Evolutionary conservation across 2,113 vertebrate genomes (phyloP), one percentile per base, ranked within the genome.

Genomic region (Labeo catla): DNA sequence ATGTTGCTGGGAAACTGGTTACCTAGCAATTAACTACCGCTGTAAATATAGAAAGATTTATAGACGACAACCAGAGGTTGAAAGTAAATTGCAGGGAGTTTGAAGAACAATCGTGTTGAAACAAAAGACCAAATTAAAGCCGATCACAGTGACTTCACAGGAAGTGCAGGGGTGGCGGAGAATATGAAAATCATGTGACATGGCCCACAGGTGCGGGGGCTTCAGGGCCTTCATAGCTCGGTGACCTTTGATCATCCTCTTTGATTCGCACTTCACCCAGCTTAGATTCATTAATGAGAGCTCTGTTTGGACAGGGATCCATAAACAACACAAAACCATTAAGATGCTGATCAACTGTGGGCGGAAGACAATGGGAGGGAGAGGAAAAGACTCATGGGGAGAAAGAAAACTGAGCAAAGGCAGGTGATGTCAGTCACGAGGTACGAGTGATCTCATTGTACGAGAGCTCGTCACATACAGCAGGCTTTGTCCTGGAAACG

Each of bases 291-390:
- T 86, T 86, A 86, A 83, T 79, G 66, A 85, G 76, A 34, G 47
- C 49, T 57, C 16, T 23, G 34, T 76, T 21, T 47, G 57, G 80
- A 47, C 59, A 76, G 43, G 39, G 57, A 84, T 45, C 15, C 65
- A 63, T 68, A 65, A 9, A 23, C 70, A 63, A 74, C 79, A 79
- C 36, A 79, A 74, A 52, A 47, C 36, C 63, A 89, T 89, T 87
- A 86, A 81, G 76, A 88, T 86, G 84, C 81, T 84, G 76, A 66
- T 74, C 73, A 76, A 81, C 83, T 82, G 83, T 76, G 34, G 85
- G 28, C 8, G 61, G 66, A 36, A 47, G 66, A 28, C 28, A 80
- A 63, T 76, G 72, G 47, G 59, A 36, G 49, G 74, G 34, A 52
- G 21, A 54, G 61, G 68, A 52, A 77, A 4, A 68, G 12, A 12